Evolutionary conservation across 2,113 vertebrate species (phyloP), one percentile per base, ranked within the genome.

Genomic region (Pachypanchax playfairii): DNA sequence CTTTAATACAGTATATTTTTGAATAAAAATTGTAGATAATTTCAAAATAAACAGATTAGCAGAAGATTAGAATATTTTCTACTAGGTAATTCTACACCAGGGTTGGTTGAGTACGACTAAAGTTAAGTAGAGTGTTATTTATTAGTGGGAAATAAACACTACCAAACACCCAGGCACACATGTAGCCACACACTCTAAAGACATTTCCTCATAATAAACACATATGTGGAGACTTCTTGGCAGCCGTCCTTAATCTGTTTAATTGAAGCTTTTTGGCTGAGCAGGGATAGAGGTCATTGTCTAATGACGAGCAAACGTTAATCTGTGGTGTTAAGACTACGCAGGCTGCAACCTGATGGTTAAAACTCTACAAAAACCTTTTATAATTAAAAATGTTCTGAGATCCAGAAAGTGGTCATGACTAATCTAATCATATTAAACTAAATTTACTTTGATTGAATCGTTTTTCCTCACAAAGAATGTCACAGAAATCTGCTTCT

Each of bases 211-310:
- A 67, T 26, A 59, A 63, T 50, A 51, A 60, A 21, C 55, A 60
- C 36, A 68, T 56, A 20, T n/a, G 35, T 41, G 63, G 28, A 11
- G 39, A 75, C 39, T 52, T 59, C 26, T 60, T 82, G 84, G 77
- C 75, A 59, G 14, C 5, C 7, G 11, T 72, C 65, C 78, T 83
- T 56, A 73, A 82, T 82, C 75, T 66, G 25, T 75, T 67, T 85
- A 84, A 87, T 84, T 86, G 71, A 82, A 83, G 75, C 59, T 68
- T 72, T 73, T 68, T 60, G 1, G 17, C 54, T 13, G 44, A 61
- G 65, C 55, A 25, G 60, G 43, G 49, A 82, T 43, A 66, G 18
- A 79, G 82, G 84, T 83, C 82, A 73, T 38, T 29, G 64, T 72
- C 63, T 83, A 65, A 72, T 46, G 52, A 62, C 2, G 39, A 59